A percentile compares a stretch with the other conserved stretches of the same genome.
These are phyloP conservation scores for Drosophila yooni DNA, from an alignment of 2,888 invertebrate species.

Conservation along the genomic window DNA sequence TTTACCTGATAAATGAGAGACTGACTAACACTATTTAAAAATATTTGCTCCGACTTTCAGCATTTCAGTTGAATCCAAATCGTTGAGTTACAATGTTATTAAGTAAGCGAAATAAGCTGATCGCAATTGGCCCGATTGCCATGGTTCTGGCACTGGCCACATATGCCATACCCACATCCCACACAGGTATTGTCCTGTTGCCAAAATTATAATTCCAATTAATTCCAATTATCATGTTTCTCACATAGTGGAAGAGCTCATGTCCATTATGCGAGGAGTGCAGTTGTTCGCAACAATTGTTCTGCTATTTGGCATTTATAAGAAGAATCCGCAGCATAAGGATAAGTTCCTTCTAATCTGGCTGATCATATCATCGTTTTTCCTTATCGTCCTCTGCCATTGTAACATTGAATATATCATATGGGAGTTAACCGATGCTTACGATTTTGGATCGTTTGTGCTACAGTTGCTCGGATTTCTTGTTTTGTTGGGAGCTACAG, in stretches of 20 bases:
- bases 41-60: too few species aligned
- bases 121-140: conserved; percentile 8
- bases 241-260: accelerated
- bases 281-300: conserved; percentile 10
- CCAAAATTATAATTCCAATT: too few species aligned
- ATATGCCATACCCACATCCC: neutral
- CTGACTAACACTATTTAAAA: neutral
- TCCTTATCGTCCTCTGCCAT: neutral
- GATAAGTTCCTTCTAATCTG: conserved; percentile 21
- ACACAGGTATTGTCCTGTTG: neutral
- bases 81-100: conserved; percentile 4
- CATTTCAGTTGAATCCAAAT: conserved; percentile 3
- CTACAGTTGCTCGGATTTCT: neutral
- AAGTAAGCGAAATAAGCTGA: neutral
- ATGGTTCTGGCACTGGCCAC: neutral
- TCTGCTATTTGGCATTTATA: conserved; percentile 9
- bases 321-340: conserved; percentile 9
- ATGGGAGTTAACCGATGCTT: accelerated
- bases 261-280: neutral
- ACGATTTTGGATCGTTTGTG: neutral
- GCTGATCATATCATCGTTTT: neutral
- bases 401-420: neutral
- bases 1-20: neutral
- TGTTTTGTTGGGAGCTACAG: neutral
- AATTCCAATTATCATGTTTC: neutral